Conservation (phyloP, 1,140 invertebrate genomes). For the Tribolium castaneum region DNA sequence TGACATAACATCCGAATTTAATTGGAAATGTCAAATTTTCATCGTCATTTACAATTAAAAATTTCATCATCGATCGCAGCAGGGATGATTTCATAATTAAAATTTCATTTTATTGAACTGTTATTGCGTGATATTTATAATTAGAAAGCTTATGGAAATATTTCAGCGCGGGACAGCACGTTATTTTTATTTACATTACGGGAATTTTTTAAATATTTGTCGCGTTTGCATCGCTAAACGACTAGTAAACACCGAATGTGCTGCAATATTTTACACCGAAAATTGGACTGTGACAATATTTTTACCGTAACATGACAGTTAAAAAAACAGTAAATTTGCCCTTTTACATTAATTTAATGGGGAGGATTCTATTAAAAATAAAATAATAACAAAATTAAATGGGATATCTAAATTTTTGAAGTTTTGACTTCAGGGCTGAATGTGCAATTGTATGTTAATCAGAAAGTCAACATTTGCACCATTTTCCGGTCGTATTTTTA, state of each 20-base stretch:
- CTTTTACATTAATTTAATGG: neutral
- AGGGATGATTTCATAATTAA: neutral
- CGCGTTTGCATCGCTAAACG: neutral
- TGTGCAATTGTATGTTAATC: neutral
- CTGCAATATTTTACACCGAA: neutral
- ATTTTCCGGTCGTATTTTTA: neutral
- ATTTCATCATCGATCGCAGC: constrained; percentile 23
- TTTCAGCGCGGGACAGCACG: neutral
- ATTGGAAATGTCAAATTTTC: constrained; percentile 43
- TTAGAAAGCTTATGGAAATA: neutral
- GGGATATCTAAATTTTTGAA: neutral
- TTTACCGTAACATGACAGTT: neutral
- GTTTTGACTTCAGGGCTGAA: too few species aligned
- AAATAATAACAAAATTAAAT: neutral
- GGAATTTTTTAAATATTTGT: neutral
- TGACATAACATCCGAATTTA: constrained; percentile 37
- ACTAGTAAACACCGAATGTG: neutral
- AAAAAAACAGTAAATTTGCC: neutral
- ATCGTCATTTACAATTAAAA: constrained; percentile 28
- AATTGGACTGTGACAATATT: neutral
- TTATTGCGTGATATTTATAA: constrained; percentile 8
- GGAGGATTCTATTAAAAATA: neutral
- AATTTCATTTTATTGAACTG: constrained; percentile 17
- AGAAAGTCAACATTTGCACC: neutral
- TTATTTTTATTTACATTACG: constrained; percentile 8